Evolutionary conservation across 2,888 invertebrate species (phyloP).

Genomic region (Portevinia maculata): DNA sequence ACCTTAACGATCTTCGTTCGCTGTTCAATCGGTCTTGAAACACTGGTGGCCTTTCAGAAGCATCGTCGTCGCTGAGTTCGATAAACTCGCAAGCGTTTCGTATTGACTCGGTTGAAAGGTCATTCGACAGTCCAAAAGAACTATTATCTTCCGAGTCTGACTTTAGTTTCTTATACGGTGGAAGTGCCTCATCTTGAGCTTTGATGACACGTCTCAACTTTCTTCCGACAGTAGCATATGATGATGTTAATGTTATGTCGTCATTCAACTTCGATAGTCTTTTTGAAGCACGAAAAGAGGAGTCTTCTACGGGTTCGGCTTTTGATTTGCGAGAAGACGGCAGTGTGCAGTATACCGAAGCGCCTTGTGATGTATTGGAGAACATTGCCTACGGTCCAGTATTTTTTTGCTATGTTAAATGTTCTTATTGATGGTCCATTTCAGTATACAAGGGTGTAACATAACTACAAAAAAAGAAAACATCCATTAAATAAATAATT

Average conservation of each 20-base stretch:
- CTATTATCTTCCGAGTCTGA: constrained; percentile 61
- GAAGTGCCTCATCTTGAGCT: constrained; percentile 64
- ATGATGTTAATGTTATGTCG: constrained; percentile 46
- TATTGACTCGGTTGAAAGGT: constrained; percentile 80
- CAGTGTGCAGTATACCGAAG: constrained; percentile 63
- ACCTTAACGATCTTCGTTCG: constrained; percentile 65
- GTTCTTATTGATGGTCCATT: constrained; percentile 34
- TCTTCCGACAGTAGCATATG: constrained; percentile 55
- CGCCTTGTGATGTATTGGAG: constrained; percentile 70
- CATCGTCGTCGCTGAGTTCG: constrained; percentile 79
- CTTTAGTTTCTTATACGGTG: constrained; percentile 70
- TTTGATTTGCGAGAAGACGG: constrained; percentile 62
- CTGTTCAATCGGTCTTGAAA: constrained; percentile 73
- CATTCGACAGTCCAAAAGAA: constrained; percentile 78
- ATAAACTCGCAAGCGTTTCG: constrained; percentile 79
- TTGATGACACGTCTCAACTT: constrained; percentile 63
- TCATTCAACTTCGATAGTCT: constrained; percentile 41
- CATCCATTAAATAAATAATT: background rate
- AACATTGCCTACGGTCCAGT: constrained; percentile 45
- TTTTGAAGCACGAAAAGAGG: constrained; percentile 35
- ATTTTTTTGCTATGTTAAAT: background rate
- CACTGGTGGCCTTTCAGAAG: constrained; percentile 77
- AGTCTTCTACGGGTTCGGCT: constrained; percentile 6
- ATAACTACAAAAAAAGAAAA: constrained; percentile 5
- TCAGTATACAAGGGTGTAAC: background rate